These are phyloP conservation scores for Paraescarpia echinospica DNA, from an alignment of 1,140 invertebrate species.

Conservation along the genomic window DNA sequence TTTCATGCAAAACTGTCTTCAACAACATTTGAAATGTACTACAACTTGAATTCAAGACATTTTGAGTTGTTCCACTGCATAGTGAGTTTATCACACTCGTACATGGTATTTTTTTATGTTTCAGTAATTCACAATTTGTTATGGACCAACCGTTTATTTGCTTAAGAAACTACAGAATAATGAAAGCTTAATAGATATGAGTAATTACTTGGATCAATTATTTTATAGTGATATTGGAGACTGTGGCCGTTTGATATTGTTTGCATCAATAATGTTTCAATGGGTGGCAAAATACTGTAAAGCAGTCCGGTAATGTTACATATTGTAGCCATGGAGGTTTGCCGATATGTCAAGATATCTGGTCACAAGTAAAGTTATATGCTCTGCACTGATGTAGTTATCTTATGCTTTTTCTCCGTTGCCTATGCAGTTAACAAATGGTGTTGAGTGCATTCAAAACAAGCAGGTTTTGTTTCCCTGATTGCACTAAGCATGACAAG, in stretches of 20 bases:
- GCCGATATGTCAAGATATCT: background rate
- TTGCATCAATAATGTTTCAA: background rate
- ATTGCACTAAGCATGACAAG: too few relatives aligned
- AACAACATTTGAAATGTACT: too few relatives aligned
- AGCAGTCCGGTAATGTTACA: background rate
- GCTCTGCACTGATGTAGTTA: background rate
- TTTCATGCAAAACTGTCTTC: background rate
- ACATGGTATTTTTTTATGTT: too few relatives aligned
- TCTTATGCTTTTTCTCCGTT: background rate
- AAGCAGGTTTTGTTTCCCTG: background rate
- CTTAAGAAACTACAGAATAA: background rate
- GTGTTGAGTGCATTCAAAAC: background rate
- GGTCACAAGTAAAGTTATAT: background rate
- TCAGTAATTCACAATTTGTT: background rate
- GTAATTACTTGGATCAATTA: background rate
- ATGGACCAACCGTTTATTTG: background rate
- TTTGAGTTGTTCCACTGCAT: background rate
- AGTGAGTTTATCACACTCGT: background rate
- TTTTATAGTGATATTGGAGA: background rate
- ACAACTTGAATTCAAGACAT: background rate
- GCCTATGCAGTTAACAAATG: background rate
- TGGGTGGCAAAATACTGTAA: background rate
- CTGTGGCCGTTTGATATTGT: background rate
- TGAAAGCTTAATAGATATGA: too few relatives aligned
- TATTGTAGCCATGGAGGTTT: background rate